Percentiles rank a stretch among this genome's conserved stretches.
Conservation (phyloP, 1,140 invertebrate genomes). For the Drosophila pseudoobscura region DNA sequence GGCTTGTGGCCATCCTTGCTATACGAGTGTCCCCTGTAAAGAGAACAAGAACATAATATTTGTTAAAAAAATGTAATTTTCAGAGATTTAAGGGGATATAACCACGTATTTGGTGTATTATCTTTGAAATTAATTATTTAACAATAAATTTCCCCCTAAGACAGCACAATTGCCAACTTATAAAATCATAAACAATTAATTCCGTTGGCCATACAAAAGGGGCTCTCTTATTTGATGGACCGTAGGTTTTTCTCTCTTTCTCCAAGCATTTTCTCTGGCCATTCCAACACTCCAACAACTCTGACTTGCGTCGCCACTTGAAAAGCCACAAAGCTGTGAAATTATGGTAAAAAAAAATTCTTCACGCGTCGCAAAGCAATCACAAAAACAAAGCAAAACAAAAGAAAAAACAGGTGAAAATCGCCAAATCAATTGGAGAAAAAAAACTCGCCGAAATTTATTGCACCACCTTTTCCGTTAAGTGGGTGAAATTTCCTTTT, state of each 20-base stretch:
- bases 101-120: too few species aligned
- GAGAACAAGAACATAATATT: background rate
- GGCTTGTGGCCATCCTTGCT: conserved; percentile 83
- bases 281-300: conserved; percentile 32
- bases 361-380: conserved; percentile 52
- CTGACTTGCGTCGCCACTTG: conserved; percentile 4
- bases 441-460: conserved; percentile 50
- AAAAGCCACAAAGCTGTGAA: conserved; percentile 64
- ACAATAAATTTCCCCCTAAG: conserved; percentile 12
- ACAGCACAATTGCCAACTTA: background rate
- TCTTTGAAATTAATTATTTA: conserved; percentile 16
- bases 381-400: conserved; percentile 26
- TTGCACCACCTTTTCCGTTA: conserved; percentile 36
- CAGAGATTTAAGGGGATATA: too few species aligned
- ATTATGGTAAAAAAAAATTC: conserved; percentile 38
- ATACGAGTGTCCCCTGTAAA: conserved; percentile 79
- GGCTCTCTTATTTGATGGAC: background rate
- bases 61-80: conserved; percentile 14
- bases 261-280: background rate
- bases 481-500: conserved; percentile 66
- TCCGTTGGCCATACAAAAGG: conserved; percentile 3
- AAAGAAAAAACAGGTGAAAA: conserved; percentile 53
- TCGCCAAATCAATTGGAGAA: conserved; percentile 55
- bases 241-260: background rate
- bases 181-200: conserved; percentile 22